phyloP scores from a whole-genome alignment of 2,113 vertebrate species.

The Paracanthobrama guichenoti region DNA sequence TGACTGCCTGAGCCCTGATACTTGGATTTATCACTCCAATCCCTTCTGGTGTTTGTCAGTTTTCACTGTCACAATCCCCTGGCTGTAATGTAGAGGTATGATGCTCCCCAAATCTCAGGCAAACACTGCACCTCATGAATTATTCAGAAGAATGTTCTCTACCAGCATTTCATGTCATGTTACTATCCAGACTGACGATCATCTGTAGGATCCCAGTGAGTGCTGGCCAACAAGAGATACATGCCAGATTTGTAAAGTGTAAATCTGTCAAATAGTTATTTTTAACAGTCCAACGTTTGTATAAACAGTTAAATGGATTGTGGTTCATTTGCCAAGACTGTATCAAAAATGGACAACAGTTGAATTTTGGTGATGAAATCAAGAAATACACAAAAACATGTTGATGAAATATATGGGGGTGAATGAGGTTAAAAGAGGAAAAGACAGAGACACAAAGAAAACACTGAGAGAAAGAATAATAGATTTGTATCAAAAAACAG shows the following conservation, averaged over 20 bases:
- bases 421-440: neutral
- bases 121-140: conserved; percentile 37
- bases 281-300: neutral
- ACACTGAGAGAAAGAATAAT: neutral
- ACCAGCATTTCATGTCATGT: conserved; percentile 11
- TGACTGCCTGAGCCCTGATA: neutral
- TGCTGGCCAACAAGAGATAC: neutral
- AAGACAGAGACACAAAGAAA: neutral
- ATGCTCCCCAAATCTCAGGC: conserved; percentile 20
- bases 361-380: neutral
- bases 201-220: conserved; percentile 26
- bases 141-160: conserved; percentile 45
- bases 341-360: neutral
- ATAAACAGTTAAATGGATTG: conserved; percentile 26
- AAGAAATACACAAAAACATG: neutral
- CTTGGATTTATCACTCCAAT: conserved; percentile 39
- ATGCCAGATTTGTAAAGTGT: conserved; percentile 1
- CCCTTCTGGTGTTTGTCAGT: neutral
- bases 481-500: neutral
- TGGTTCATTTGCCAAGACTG: neutral
- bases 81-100: conserved; percentile 8
- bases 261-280: neutral
- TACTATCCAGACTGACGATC: conserved; percentile 8
- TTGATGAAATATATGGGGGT: neutral
- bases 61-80: conserved; percentile 15